Conservation (phyloP, 1,140 invertebrate species). For the Globodera rostochiensis region DNA sequence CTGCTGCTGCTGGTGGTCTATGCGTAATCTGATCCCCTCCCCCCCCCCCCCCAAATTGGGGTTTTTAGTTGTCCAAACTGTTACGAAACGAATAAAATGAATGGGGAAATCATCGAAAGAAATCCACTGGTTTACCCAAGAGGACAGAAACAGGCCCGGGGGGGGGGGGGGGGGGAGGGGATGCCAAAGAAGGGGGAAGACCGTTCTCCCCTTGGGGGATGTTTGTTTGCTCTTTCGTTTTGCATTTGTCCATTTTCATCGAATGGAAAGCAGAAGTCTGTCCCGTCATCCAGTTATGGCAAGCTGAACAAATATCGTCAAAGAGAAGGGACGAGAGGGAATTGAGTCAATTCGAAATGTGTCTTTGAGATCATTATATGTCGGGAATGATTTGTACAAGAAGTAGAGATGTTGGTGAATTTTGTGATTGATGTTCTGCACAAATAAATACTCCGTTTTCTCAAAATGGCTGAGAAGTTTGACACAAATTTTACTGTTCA, state of each 20-base stretch:
- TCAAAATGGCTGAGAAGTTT: no score
- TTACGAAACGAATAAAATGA: constrained; percentile 10
- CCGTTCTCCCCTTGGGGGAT: not conserved
- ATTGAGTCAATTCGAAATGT: not conserved
- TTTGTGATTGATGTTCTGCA: no score
- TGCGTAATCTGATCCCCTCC: not conserved
- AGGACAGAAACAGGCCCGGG: not conserved
- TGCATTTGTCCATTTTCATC: not conserved
- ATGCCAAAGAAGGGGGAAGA: no score
- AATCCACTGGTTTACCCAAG: not conserved
- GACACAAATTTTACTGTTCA: no score
- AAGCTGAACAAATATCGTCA: not conserved
- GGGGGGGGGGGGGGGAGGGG: no score
- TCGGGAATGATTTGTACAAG: no score
- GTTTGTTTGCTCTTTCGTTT: constrained; percentile 1
- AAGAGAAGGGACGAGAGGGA: not conserved
- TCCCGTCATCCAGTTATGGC: no score
- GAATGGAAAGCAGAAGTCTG: not conserved
- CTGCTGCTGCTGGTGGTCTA: not conserved
- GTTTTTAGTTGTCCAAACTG: not conserved
- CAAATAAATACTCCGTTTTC: no score
- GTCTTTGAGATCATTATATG: no score
- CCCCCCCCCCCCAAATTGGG: not conserved
- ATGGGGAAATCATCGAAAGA: not conserved
- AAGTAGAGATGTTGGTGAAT: no score